A percentile compares a stretch with the other conserved stretches of the same genome.
These are phyloP conservation scores for Whitmania pigra DNA, from an alignment of 1,140 invertebrate genomes.

Conservation along the genomic window DNA sequence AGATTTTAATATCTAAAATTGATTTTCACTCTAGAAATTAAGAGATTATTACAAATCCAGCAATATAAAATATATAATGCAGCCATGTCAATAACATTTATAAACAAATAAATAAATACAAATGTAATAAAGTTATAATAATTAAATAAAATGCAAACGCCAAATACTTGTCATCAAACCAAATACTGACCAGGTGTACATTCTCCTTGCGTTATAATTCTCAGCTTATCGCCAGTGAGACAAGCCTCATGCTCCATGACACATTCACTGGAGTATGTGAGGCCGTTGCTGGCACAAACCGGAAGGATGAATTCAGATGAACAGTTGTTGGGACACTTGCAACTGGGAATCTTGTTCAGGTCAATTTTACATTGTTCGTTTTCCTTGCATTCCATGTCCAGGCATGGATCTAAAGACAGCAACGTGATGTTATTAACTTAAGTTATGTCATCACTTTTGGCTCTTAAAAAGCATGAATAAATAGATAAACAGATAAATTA, in stretches of 20 bases:
- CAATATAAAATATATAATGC: not conserved
- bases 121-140: too few relatives aligned
- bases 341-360: not conserved
- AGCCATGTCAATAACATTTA: not conserved
- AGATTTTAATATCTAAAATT: not conserved
- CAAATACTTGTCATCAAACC: too few relatives aligned
- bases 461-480: too few relatives aligned
- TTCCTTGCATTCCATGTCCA: slow-evolving; percentile 16
- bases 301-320: slow-evolving; percentile 49
- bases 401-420: slow-evolving; percentile 15
- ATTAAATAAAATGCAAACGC: not conserved
- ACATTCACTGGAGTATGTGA: slow-evolving; percentile 76
- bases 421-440: not conserved
- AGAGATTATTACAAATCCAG: not conserved
- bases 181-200: too few relatives aligned
- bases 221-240: not conserved
- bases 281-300: slow-evolving; percentile 67
- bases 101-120: not conserved
- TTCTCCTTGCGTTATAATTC: too few relatives aligned
- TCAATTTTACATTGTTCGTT: slow-evolving; percentile 20
- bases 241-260: slow-evolving; percentile 46
- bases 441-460: too few relatives aligned
- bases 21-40: not conserved
- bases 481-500: too few relatives aligned
- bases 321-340: not conserved